Conservation (phyloP, 2,888 invertebrate species). For the Xestia c-nigrum region DNA sequence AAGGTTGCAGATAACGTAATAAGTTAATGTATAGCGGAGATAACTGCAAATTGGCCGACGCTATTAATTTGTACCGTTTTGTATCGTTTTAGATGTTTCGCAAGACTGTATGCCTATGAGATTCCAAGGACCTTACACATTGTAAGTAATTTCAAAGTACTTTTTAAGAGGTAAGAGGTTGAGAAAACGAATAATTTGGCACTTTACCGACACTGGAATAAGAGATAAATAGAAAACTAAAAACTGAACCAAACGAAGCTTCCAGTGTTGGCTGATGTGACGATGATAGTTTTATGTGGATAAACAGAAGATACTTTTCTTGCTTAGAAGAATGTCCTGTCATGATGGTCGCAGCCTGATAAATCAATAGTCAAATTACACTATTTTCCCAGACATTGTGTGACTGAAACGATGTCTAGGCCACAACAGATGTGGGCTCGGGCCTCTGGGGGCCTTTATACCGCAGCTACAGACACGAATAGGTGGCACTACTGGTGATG, state of each 20-base stretch:
- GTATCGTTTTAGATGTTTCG: constrained; percentile 49
- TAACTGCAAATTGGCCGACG: constrained; percentile 65
- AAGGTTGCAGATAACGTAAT: constrained; percentile 73
- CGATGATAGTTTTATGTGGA: not conserved
- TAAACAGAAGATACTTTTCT: not conserved
- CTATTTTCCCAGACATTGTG: not conserved
- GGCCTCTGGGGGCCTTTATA: not conserved
- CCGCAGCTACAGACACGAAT: not conserved
- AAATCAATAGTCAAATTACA: not conserved
- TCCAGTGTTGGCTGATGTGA: not conserved
- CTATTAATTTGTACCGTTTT: constrained; percentile 66
- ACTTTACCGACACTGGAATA: not conserved
- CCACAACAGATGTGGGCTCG: not conserved
- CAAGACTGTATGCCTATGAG: constrained; percentile 41
- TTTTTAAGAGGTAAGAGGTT: not conserved
- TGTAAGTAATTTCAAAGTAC: not conserved
- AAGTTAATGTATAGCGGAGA: constrained; percentile 64
- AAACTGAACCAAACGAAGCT: not conserved
- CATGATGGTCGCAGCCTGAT: not conserved
- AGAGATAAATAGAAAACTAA: not conserved
- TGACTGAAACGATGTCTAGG: not conserved
- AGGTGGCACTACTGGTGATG: not conserved
- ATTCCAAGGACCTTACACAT: not conserved
- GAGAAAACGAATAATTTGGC: not conserved
- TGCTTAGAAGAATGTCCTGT: not conserved